phyloP scores from a whole-genome alignment of 30 jellyfish, hydroid and myxozoan genomes.

The Morbakka virulenta region DNA sequence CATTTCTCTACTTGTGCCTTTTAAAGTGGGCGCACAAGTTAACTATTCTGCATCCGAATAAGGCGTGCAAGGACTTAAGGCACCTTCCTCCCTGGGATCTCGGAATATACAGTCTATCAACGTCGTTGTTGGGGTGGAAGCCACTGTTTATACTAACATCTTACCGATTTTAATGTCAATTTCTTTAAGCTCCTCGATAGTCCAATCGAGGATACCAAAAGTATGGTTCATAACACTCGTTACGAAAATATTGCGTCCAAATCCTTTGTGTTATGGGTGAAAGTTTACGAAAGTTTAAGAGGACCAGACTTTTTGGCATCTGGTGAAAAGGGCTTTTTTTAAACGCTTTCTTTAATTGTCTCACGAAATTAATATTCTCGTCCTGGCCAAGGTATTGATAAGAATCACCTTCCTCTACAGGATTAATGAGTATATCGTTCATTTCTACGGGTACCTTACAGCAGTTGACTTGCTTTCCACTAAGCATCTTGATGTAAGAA shows the following conservation, averaged over 20 bases:
- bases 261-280: slow-evolving; percentile 23
- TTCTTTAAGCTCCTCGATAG: slow-evolving; percentile 19
- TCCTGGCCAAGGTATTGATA: slow-evolving; percentile 22
- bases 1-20: no score
- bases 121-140: no score
- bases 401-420: slow-evolving; percentile 35
- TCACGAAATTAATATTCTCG: slow-evolving; percentile 2
- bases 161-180: slow-evolving; percentile 17
- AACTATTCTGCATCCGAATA: no score
- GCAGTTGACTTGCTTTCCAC: slow-evolving; percentile 29
- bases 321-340: neutral
- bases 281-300: slow-evolving; percentile 6
- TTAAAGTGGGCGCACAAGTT: no score
- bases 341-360: slow-evolving; percentile 27
- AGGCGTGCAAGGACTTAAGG: no score
- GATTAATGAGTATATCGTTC: neutral
- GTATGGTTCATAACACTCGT: slow-evolving; percentile 1
- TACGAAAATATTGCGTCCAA: slow-evolving; percentile 3
- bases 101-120: no score
- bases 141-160: no score
- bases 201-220: slow-evolving; percentile 32
- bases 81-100: no score
- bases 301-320: slow-evolving; percentile 3
- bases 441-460: no score
- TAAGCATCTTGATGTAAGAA: slow-evolving; percentile 1